Percentiles rank a stretch among this genome's conserved stretches.
phyloP scores from a whole-genome alignment of 37 sponge, comb jelly and placozoan genomes.

The Cladorhizidae sp. region DNA sequence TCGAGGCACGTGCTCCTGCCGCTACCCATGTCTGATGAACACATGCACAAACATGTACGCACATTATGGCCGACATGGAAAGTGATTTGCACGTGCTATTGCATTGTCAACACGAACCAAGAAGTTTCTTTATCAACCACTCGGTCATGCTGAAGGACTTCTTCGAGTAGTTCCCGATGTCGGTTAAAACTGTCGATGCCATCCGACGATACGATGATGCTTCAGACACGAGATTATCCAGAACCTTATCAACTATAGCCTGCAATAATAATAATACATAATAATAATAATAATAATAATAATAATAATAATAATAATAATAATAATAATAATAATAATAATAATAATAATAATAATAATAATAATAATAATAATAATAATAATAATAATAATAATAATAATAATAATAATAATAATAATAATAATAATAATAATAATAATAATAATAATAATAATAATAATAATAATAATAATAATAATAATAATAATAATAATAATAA shows the following conservation, averaged over 20 bases:
- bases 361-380: too few species aligned
- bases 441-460: too few species aligned
- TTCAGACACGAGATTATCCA: not conserved
- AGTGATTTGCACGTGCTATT: not conserved
- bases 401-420: too few species aligned
- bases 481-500: too few species aligned
- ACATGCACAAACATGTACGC: not conserved
- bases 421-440: too few species aligned
- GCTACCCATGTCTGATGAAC: conserved; percentile 24
- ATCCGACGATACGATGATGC: conserved; percentile 40
- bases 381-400: too few species aligned
- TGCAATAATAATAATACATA: too few species aligned
- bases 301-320: too few species aligned
- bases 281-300: too few species aligned
- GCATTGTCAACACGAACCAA: conserved; percentile 20
- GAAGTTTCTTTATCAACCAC: conserved; percentile 45
- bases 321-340: too few species aligned
- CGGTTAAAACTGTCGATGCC: conserved; percentile 26
- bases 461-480: too few species aligned
- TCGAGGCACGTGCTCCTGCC: not conserved
- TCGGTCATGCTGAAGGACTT: not conserved
- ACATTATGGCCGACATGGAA: not conserved
- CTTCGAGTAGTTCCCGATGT: not conserved
- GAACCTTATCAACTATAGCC: conserved; percentile 11
- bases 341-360: too few species aligned